Evolutionary conservation across 2,113 vertebrate genomes (phyloP).

Genomic region (Theropithecus gelada): DNA sequence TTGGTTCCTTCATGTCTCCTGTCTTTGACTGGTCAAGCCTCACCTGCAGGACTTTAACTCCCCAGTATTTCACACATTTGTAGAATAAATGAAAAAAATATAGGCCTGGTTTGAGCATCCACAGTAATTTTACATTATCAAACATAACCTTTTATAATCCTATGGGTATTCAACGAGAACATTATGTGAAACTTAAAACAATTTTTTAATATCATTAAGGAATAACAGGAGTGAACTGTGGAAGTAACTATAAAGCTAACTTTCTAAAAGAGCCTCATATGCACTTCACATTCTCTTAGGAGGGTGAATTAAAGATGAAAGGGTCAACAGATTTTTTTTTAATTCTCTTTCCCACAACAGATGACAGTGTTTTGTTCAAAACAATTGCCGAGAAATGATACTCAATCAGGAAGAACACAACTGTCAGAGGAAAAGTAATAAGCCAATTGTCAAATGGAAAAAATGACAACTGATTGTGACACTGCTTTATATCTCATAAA

Average conservation of each 20-base stretch:
- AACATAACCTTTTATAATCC: neutral
- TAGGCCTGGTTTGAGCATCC: neutral
- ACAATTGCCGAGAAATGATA: neutral
- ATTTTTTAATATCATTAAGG: neutral
- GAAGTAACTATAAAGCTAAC: neutral
- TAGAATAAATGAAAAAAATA: conserved; percentile 13
- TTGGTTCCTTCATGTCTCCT: neutral
- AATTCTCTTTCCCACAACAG: neutral
- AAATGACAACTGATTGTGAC: neutral
- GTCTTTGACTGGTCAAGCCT: neutral
- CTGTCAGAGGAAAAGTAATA: neutral
- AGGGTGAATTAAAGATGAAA: neutral
- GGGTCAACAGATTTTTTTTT: neutral
- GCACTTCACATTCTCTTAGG: neutral
- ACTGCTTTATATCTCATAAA: neutral
- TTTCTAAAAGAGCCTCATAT: neutral
- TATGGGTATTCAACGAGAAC: neutral
- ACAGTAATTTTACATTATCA: neutral
- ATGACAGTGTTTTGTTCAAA: neutral
- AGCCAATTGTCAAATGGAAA: neutral
- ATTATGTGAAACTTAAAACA: neutral
- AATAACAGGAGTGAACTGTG: neutral
- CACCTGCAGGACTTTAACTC: neutral
- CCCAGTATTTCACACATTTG: neutral
- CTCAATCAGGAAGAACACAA: neutral